Conservation (phyloP, 2,888 invertebrate species). For the Lysandra coridon region DNA sequence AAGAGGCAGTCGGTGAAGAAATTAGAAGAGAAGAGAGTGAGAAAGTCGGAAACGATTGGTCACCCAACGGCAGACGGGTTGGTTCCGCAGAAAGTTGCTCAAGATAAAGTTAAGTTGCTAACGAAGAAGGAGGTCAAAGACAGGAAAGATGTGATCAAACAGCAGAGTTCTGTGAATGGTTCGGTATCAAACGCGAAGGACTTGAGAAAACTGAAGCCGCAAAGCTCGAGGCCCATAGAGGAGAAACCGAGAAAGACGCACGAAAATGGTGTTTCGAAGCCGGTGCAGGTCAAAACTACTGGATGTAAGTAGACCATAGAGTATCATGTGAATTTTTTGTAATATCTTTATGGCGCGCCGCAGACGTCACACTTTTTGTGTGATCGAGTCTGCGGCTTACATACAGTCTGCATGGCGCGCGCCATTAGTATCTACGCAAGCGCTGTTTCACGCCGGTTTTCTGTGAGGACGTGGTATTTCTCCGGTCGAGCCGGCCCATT, state of each 20-base stretch:
- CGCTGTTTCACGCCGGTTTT: no score
- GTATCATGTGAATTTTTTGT: no score
- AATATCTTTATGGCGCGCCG: no score
- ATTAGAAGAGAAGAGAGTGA: slow-evolving; percentile 57
- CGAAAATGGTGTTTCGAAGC: slow-evolving; percentile 62
- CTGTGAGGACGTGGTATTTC: no score
- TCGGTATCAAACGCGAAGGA: slow-evolving; percentile 52
- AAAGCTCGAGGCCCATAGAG: slow-evolving; percentile 55
- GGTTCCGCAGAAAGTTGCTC: slow-evolving; percentile 59
- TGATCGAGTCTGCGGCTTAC: no score
- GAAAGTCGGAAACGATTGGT: slow-evolving; percentile 63
- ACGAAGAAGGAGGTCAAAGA: slow-evolving; percentile 70
- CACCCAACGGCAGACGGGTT: slow-evolving; percentile 66
- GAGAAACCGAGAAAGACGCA: slow-evolving; percentile 56
- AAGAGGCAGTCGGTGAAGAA: slow-evolving; percentile 61
- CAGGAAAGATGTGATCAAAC: slow-evolving; percentile 65
- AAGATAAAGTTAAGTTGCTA: slow-evolving; percentile 68
- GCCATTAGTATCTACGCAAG: no score
- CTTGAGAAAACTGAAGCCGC: slow-evolving; percentile 63
- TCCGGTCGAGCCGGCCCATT: no score
- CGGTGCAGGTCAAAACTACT: slow-evolving; percentile 55
- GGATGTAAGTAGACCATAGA: slow-evolving; percentile 49
- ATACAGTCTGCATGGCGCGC: no score
- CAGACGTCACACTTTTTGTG: no score
- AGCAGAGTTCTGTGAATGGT: slow-evolving; percentile 63